A percentile compares a stretch with the other conserved stretches of the same genome.
phyloP scores from a whole-genome alignment of 2,797 vertebrate genomes.

The Tadarida brasiliensis region DNA sequence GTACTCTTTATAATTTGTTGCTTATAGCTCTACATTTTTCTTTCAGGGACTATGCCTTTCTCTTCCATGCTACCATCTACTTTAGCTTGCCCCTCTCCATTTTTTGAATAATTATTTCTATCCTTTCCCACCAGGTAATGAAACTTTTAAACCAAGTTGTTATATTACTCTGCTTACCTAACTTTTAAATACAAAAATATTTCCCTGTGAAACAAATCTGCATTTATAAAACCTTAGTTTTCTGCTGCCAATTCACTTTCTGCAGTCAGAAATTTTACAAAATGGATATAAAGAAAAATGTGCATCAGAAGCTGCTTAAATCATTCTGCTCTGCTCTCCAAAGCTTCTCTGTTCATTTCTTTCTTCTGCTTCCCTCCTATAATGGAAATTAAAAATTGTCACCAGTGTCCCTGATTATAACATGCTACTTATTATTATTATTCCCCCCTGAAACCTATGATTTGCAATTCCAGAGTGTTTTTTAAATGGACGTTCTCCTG shows the following conservation, averaged over 20 bases:
- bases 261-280: constrained; percentile 21
- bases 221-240: constrained; percentile 39
- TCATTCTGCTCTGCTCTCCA: neutral
- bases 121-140: neutral
- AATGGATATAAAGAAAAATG: neutral
- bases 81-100: neutral
- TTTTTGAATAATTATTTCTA: constrained; percentile 33
- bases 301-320: neutral
- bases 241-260: constrained; percentile 17
- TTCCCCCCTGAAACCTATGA: constrained; percentile 10
- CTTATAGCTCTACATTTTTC: constrained; percentile 12
- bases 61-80: neutral
- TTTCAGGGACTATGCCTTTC: neutral
- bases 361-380: neutral
- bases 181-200: constrained; percentile 54
- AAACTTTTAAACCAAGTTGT: neutral
- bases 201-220: constrained; percentile 49
- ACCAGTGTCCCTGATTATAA: neutral
- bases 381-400: constrained; percentile 12
- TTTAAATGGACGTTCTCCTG: constrained; percentile 36
- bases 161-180: neutral
- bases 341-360: neutral
- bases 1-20: neutral
- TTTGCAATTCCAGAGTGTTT: constrained; percentile 47
- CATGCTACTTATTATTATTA: neutral